Base-by-base conservation (phyloP, 2,113 vertebrate species). In the Porphyrio hochstetteri region DNA sequence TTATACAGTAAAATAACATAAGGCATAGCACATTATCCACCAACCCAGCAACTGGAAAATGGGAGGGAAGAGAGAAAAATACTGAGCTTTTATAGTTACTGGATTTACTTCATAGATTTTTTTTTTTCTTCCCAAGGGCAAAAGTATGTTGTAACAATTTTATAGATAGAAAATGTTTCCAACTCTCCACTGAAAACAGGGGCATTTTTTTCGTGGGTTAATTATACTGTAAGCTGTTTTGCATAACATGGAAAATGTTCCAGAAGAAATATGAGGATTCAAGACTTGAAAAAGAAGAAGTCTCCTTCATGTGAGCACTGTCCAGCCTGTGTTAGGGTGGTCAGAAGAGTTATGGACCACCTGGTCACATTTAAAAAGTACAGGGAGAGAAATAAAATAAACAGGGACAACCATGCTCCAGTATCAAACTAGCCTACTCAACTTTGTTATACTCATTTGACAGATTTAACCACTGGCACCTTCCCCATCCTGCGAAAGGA, bases 121-220 rank as follows among this genome's bases (percentile, higher is more conserved):
- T 93, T 95, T 95, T 82, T 95, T 35, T 21, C 63, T 71, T 91
- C 46, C 67, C 29, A 70, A 74, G 44, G 82, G 50, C 78, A 91
- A 79, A 91, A 95, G 38, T 82, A 94, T 91, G 93, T 40, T 84
- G 86, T 82, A 97, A 95, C 27, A 61, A 85, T 72, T 95, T 92
- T 91, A 93, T 93, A 94, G 83, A 95, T 90, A 95, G 89, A 97
- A 95, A 91, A 82, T 76, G 81, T 7, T 28, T 87, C 92, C 70
- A 87, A 85, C 70, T 69, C 82, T 94, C 61, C 94, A 79, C n/a
- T 84, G 61, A 95, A 95, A 95, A 94, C 67, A 95, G 67, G 33
- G 27, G 11, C n/a, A 38, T 70, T 91, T 96, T 92, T 95, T 94
- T 63, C 50, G 57, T 5, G 48, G 48, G 77, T 84, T 95, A 95